These are phyloP conservation scores for Agriopis leucophaearia DNA, from an alignment of 2,888 invertebrate species.

Conservation along the genomic window DNA sequence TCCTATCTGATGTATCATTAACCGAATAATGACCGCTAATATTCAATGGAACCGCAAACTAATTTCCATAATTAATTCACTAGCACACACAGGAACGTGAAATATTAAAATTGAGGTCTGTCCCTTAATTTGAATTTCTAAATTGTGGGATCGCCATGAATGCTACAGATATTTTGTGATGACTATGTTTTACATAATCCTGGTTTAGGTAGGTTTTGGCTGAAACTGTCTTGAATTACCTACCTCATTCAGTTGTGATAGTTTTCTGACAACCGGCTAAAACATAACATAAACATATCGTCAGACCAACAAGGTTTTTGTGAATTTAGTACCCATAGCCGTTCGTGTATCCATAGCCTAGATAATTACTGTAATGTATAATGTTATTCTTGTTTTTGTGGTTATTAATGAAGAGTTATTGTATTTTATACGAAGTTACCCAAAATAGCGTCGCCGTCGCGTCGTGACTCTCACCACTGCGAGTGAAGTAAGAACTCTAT, in stretches of 20 bases:
- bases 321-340: too few species aligned
- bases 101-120: slow-evolving; percentile 72
- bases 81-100: slow-evolving; percentile 57
- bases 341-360: too few species aligned
- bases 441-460: too few species aligned
- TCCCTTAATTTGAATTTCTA: slow-evolving; percentile 79
- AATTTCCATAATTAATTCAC: slow-evolving; percentile 78
- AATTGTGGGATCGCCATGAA: slow-evolving; percentile 59
- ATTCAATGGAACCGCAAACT: slow-evolving; percentile 72
- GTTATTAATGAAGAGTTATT: too few species aligned
- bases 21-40: slow-evolving; percentile 63
- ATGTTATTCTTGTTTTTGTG: too few species aligned
- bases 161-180: slow-evolving; percentile 32
- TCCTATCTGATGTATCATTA: slow-evolving; percentile 54
- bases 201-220: slow-evolving; percentile 31
- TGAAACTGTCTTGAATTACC: slow-evolving; percentile 10
- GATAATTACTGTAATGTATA: too few species aligned
- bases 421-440: too few species aligned
- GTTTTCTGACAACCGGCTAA: background rate
- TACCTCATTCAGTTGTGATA: background rate
- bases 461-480: too few species aligned
- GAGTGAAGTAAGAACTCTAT: too few species aligned
- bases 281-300: background rate
- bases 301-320: too few species aligned
- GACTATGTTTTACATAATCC: slow-evolving; percentile 27